Percentiles rank a stretch among this genome's conserved stretches.
Evolutionary conservation across 2,797 vertebrate genomes (phyloP).

Genomic region (Mionectes olivaceus): DNA sequence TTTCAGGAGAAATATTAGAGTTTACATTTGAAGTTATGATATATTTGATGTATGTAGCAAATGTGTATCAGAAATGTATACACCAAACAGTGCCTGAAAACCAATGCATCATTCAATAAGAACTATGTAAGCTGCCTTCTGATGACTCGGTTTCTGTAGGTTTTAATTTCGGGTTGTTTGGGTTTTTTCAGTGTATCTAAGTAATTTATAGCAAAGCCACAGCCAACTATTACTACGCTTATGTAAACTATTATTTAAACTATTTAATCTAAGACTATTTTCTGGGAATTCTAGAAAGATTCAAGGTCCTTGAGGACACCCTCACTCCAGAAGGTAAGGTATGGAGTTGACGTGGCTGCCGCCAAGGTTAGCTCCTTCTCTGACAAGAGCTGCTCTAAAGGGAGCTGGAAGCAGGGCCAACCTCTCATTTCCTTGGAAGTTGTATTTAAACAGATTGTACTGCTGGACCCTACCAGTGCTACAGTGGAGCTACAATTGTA

Average conservation of each 20-base stretch:
- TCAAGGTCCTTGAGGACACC: not conserved
- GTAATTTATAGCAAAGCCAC: not conserved
- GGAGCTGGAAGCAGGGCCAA: not conserved
- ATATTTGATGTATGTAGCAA: not conserved
- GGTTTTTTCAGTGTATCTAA: not conserved
- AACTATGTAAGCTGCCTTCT: not conserved
- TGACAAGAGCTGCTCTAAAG: not conserved
- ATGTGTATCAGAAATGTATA: not conserved
- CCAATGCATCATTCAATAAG: not conserved
- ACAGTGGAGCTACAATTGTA: not conserved
- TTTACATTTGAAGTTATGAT: not conserved
- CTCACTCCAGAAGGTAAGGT: not conserved
- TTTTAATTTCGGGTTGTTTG: not conserved
- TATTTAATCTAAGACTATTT: not conserved
- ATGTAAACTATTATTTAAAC: not conserved
- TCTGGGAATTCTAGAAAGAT: not conserved
- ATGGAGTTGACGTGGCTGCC: not conserved
- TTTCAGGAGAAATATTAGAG: not conserved
- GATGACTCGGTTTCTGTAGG: not conserved
- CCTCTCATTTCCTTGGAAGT: not conserved
- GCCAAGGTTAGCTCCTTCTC: rapidly evolving
- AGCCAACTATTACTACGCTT: not conserved
- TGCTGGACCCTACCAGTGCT: not conserved
- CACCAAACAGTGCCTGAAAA: not conserved
- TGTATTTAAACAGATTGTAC: not conserved